Evolutionary conservation across 1,140 invertebrate genomes (phyloP).

Genomic region (Tribolium castaneum): DNA sequence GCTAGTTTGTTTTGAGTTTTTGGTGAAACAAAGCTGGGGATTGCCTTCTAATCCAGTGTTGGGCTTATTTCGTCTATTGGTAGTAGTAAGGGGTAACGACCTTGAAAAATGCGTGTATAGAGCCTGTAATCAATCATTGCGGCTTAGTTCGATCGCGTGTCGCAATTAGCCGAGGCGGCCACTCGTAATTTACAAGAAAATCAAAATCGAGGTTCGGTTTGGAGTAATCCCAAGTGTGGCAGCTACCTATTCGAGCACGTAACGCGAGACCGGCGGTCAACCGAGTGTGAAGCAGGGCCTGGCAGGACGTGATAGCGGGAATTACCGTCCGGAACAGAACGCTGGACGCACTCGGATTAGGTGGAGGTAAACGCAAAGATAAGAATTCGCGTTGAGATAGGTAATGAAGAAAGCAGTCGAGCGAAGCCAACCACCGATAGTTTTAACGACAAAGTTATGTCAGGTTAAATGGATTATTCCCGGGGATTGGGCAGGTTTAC

Average conservation of each 20-base stretch:
- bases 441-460: constrained; percentile 52
- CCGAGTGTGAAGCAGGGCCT: constrained; percentile 52
- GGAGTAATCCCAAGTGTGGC: constrained; percentile 37
- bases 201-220: neutral
- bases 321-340: constrained; percentile 58
- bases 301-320: constrained; percentile 55
- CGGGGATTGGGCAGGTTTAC: constrained; percentile 39
- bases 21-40: too few species aligned
- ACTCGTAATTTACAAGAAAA: neutral
- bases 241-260: constrained; percentile 48
- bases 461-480: constrained; percentile 57
- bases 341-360: constrained; percentile 57
- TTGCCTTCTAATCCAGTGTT: too few species aligned
- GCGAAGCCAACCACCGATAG: constrained; percentile 45
- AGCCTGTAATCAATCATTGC: neutral
- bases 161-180: constrained; percentile 5
- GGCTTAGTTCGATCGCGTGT: constrained; percentile 11
- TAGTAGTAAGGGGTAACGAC: neutral
- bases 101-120: neutral
- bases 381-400: constrained; percentile 55
- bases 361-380: constrained; percentile 57
- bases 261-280: constrained; percentile 48
- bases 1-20: too few species aligned
- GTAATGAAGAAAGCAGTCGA: constrained; percentile 55
- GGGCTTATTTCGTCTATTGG: too few species aligned